Evolutionary conservation across 2,888 invertebrate genomes (phyloP).

Genomic region (Xestia xanthographa): DNA sequence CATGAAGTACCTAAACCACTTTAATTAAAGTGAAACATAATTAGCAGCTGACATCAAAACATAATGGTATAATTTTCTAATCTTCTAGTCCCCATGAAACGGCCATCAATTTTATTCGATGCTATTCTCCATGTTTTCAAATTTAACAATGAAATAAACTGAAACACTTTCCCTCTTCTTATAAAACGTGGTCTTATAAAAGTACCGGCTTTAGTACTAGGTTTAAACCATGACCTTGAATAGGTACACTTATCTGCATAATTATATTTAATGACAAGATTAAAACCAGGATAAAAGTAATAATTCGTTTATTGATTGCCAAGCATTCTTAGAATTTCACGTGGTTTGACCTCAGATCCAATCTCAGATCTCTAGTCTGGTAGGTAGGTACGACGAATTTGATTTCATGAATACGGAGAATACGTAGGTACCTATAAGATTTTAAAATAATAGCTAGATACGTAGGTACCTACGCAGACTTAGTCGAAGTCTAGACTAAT

Average conservation of each 20-base stretch:
- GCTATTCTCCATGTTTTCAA: background rate
- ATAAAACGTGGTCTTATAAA: too few species aligned
- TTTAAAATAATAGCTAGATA: slow-evolving; percentile 17
- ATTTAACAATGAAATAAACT: slow-evolving; percentile 18
- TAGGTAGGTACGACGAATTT: slow-evolving; percentile 1
- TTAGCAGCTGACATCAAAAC: background rate
- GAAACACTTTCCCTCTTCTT: too few species aligned
- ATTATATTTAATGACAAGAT: slow-evolving; percentile 14
- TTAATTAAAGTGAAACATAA: background rate
- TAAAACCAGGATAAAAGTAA: slow-evolving; percentile 25
- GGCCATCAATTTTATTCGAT: background rate
- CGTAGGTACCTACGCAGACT: background rate
- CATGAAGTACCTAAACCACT: background rate
- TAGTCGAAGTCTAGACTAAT: slow-evolving; percentile 29
- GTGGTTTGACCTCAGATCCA: slow-evolving; percentile 9
- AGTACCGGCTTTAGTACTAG: too few species aligned
- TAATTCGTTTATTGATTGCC: slow-evolving; percentile 10
- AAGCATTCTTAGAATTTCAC: slow-evolving; percentile 29
- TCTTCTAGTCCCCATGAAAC: background rate
- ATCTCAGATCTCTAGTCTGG: slow-evolving; percentile 3
- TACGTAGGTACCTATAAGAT: background rate
- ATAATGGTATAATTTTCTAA: background rate
- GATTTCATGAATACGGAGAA: background rate
- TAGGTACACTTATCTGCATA: background rate
- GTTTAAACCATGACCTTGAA: too few species aligned